Base-by-base conservation (phyloP, 2,888 invertebrate species). In the Zaprionus bogoriensis region DNA sequence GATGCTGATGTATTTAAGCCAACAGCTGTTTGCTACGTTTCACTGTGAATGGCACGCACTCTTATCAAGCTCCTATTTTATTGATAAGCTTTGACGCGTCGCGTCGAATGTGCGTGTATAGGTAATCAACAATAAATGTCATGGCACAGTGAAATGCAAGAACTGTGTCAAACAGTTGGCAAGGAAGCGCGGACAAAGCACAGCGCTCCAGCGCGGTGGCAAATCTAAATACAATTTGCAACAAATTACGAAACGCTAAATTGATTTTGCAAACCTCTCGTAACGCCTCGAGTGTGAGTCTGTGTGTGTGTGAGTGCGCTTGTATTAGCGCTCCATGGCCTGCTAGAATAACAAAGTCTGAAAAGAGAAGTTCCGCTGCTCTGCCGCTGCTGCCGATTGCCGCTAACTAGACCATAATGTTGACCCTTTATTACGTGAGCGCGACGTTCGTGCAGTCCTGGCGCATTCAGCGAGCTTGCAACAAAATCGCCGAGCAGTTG, bases 371-470 rank as follows among this genome's bases (percentile, higher is more conserved):
- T 28, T 27, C 4, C 28, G 19, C 22, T 23, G n/a, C 3, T 30
- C 9, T 25, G 63, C 38, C 42, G 32, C 25, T 41, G 20, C 25
- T 32, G 20, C 5, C 17, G 36, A 10, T 17, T 36, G 32, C 19
- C 32, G 32, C 20, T 42, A 27, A 14, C 41, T 17, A 17, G 17
- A 42, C 28, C 30, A 74, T 54, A 46, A 90, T 96, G 89, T 93
- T 96, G 83, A 96, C 96, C 32, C 91, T 96, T 51, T 95, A 95
- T 91, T 96, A 96, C 90, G 94, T 95, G 92, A 94, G 96, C 87
- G 95, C 96, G 87, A 96, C 96, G 67, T 94, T 95, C 90, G 91
- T 96, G 77, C 96, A 96, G 91, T 94, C 95, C 88, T 95, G 95
- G 95, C 93, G 95, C 54, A 93, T 96, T 68, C 93, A 94, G 50